Evolutionary conservation across 2,888 invertebrate species (phyloP).

Genomic region (Colletes collaris): DNA sequence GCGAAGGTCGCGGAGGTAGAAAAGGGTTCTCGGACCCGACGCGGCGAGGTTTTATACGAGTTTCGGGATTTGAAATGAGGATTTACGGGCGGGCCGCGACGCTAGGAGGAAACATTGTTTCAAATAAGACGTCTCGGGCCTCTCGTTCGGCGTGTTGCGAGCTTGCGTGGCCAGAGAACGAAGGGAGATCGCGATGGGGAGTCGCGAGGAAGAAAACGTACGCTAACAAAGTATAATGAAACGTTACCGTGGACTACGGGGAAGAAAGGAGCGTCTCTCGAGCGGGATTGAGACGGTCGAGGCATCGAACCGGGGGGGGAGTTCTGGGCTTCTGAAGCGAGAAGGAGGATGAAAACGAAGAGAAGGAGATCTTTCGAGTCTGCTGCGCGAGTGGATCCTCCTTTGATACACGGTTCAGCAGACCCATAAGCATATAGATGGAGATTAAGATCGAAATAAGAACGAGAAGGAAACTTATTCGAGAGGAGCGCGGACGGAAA

Average conservation of each 20-base stretch:
- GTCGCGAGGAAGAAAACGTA: background rate
- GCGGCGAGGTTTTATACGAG: slow-evolving; percentile 80
- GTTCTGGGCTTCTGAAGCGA: background rate
- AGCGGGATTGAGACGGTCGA: background rate
- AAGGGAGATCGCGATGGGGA: background rate
- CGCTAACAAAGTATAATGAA: slow-evolving; percentile 35
- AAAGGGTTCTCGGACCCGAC: slow-evolving; percentile 62
- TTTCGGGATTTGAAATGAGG: slow-evolving; percentile 81
- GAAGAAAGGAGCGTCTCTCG: background rate
- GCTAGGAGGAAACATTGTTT: slow-evolving; percentile 79
- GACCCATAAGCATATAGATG: slow-evolving; percentile 31
- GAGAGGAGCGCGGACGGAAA: slow-evolving; percentile 8
- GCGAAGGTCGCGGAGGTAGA: slow-evolving; percentile 50
- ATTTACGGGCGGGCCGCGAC: slow-evolving; percentile 80
- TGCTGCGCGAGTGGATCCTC: background rate
- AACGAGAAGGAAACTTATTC: slow-evolving; percentile 6
- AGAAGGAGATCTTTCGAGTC: slow-evolving; percentile 3
- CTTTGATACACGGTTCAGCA: slow-evolving; percentile 16
- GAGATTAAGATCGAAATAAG: slow-evolving; percentile 48
- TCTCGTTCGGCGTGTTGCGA: background rate
- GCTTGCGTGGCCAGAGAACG: background rate
- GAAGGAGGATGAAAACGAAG: background rate
- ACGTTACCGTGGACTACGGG: slow-evolving; percentile 1
- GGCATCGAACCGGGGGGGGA: no score
- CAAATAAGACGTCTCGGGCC: slow-evolving; percentile 78